Base-by-base conservation (phyloP, 2,888 invertebrate genomes). In the Epicampocera succincta region DNA sequence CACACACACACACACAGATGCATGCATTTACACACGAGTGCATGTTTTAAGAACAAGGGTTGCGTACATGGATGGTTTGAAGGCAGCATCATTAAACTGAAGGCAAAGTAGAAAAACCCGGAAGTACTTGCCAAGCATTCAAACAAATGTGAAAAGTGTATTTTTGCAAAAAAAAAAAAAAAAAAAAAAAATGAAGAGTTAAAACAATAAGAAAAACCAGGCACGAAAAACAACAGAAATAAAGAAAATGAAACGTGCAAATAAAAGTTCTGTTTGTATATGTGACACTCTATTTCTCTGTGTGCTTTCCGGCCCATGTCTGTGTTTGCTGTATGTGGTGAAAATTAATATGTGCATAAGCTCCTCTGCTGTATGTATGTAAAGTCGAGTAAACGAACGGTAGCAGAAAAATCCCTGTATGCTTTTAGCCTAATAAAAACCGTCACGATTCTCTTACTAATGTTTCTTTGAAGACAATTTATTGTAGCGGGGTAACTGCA, bases 91-190 rank as follows among this genome's bases (percentile, higher is more conserved):
- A 15, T 63, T 38, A 6, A 73, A 63, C 61, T 61, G 44, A 61
- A 46, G 33, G 52, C 13, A 60, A 44, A 56, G 68, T 46, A 38
- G 56, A 73, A 74, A 66, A 78, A 82, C 74, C 78, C 82, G 82
- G 78, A 82, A 82, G 71, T 82, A 60, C 78, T 75, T 78, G 71
- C 82, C 74, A 75, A 66, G 54, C 61, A 61, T 71, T 54, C 42
- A 77, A 54, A 78, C 60, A 78, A 82, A 78, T 75, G 44, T 71
- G 44, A 15, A 79, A 79, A 79, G 46, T 79, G 21, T 46, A 44
- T 11, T 19, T 52, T 19, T 33, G 38, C 40, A 1, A 11, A 25
- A 25, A 25, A n/a, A 21, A 29, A 61, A 8, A 25, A 19, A 9
- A 19, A 5, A 50, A 19, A 15, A 50, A 9, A 50, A 50, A 50